A percentile compares a stretch with the other conserved stretches of the same genome.
Conservation (phyloP, 2,113 vertebrate species). For the Plotosus lineatus region DNA sequence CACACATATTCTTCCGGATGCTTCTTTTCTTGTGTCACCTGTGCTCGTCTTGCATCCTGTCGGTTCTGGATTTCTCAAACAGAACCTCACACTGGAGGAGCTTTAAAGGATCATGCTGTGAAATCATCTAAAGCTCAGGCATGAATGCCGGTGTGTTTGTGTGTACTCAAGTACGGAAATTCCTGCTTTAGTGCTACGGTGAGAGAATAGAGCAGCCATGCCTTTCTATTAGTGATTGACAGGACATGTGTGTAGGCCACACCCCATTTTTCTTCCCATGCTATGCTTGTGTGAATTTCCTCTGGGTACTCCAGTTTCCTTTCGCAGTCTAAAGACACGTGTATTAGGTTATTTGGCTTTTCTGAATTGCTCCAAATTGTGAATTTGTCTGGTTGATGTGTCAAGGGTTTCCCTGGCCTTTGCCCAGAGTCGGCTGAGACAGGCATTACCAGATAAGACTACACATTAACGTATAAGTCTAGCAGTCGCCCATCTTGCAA, state of each 20-base stretch:
- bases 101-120: neutral
- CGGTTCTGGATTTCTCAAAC: neutral
- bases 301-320: too few relatives aligned
- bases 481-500: neutral
- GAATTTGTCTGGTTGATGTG: too few relatives aligned
- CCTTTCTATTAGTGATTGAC: neutral
- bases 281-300: too few relatives aligned
- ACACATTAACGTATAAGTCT: neutral
- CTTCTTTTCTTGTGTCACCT: constrained; percentile 18
- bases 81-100: neutral
- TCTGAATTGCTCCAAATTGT: too few relatives aligned
- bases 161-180: neutral
- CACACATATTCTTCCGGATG: constrained; percentile 7
- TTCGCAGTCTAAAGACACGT: too few relatives aligned
- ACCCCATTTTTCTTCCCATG: neutral
- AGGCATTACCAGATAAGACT: neutral
- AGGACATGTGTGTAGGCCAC: neutral
- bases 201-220: neutral
- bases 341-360: too few relatives aligned
- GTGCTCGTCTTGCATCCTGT: neutral
- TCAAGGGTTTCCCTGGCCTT: too few relatives aligned
- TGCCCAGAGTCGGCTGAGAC: too few relatives aligned
- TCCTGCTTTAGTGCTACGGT: neutral
- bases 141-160: constrained; percentile 9
- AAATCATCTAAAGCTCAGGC: neutral